phyloP scores from a whole-genome alignment of 2,888 invertebrate genomes.

The Phytoseiulus persimilis region DNA sequence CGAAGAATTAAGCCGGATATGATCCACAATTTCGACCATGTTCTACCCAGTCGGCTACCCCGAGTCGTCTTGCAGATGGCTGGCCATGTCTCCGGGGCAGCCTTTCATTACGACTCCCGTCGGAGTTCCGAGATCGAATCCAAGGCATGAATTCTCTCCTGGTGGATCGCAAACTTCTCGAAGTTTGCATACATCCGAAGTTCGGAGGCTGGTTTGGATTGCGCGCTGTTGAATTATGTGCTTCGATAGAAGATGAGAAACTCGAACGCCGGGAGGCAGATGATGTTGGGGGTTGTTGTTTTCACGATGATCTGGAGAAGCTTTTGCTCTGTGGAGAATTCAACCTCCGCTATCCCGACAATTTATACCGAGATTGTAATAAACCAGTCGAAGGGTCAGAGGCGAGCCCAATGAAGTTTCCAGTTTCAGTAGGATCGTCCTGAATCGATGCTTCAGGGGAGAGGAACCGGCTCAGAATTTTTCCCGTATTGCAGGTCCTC shows the following conservation, averaged over 20 bases:
- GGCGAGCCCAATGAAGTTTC: too few species aligned
- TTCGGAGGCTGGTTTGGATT: constrained; percentile 50
- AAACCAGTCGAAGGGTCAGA: constrained; percentile 48
- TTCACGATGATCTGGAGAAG: constrained; percentile 44
- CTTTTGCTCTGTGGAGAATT: constrained; percentile 51
- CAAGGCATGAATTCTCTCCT: background rate
- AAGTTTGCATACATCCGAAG: constrained; percentile 49
- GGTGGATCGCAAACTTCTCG: constrained; percentile 50
- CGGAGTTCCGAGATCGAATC: background rate
- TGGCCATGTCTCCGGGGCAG: constrained; percentile 56
- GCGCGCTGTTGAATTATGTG: constrained; percentile 47
- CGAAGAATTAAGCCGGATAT: constrained; percentile 47
- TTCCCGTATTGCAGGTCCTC: background rate
- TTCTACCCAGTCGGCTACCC: constrained; percentile 51
- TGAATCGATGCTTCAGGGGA: too few species aligned
- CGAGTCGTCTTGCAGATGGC: constrained; percentile 55
- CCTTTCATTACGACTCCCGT: constrained; percentile 50
- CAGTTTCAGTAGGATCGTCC: too few species aligned
- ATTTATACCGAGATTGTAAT: constrained; percentile 51
- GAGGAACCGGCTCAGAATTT: too few species aligned
- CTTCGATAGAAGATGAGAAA: constrained; percentile 43
- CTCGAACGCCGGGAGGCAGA: constrained; percentile 41
- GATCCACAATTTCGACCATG: constrained; percentile 55
- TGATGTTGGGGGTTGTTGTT: too few species aligned
- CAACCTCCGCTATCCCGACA: constrained; percentile 54